phyloP scores from a whole-genome alignment of 2,888 invertebrate genomes.

The Ophion obscuratus region DNA sequence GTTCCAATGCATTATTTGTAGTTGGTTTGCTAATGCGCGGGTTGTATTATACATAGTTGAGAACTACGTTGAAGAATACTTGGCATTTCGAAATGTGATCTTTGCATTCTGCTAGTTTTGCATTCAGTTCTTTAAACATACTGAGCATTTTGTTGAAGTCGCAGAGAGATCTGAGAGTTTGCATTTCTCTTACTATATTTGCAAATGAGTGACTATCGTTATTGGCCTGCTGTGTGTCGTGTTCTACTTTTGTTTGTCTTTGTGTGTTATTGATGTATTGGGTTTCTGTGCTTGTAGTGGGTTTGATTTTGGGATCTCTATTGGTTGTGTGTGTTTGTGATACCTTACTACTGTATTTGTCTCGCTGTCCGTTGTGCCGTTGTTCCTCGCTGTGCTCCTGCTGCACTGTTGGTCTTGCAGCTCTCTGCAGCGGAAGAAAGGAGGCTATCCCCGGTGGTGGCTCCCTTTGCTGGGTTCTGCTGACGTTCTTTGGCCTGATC shows the following conservation, averaged over 20 bases:
- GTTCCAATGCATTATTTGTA: conserved; percentile 2
- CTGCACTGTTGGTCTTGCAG: background rate
- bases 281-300: background rate
- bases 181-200: background rate
- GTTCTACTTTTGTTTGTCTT: background rate
- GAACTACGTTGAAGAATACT: background rate
- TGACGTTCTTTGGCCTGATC: no score
- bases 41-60: background rate
- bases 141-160: background rate
- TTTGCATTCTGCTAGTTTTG: background rate
- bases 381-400: background rate
- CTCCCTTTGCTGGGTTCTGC: background rate
- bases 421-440: background rate
- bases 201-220: background rate
- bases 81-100: conserved; percentile 17
- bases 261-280: background rate
- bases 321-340: background rate
- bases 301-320: background rate
- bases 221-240: background rate
- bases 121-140: conserved; percentile 21
- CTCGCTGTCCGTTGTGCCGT: background rate
- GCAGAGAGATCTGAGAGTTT: background rate
- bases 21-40: background rate
- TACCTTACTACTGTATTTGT: background rate
- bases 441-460: background rate